A percentile compares a stretch with the other conserved stretches of the same genome.
Conservation (phyloP, 1,140 invertebrate genomes). For the Ephestia elutella region DNA sequence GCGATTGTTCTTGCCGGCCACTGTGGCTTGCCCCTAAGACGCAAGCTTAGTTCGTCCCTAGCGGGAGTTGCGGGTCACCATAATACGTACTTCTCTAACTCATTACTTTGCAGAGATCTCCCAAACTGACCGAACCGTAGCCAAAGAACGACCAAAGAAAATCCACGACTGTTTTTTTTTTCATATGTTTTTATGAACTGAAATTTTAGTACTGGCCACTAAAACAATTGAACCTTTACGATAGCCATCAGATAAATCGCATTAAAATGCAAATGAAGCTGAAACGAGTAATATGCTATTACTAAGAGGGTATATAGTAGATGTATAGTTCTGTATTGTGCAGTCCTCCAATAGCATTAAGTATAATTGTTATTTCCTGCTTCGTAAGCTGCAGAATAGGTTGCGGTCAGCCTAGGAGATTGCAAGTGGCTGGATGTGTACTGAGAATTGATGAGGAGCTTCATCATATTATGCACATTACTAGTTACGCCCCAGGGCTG, state of each 20-base stretch:
- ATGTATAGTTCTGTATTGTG: neutral
- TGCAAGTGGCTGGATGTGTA: neutral
- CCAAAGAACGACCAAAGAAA: too few species aligned
- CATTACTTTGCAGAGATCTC: constrained; percentile 4
- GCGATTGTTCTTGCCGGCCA: neutral
- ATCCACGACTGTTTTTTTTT: too few species aligned
- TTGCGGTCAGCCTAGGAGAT: neutral
- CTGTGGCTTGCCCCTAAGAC: neutral
- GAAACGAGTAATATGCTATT: neutral
- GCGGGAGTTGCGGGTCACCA: neutral
- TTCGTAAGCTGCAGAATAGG: neutral
- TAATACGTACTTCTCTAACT: constrained; percentile 1
- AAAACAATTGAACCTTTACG: too few species aligned
- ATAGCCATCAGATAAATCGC: too few species aligned
- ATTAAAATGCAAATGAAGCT: too few species aligned
- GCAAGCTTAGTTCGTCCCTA: neutral
- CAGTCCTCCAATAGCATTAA: neutral
- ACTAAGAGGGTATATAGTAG: constrained; percentile 10
- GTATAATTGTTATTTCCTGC: neutral
- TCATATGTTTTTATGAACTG: too few species aligned
- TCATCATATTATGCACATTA: neutral
- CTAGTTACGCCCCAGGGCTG: too few species aligned
- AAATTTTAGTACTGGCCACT: too few species aligned
- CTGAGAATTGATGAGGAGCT: neutral
- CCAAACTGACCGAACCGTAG: too few species aligned